Base-by-base conservation (phyloP, 2,888 invertebrate species). In the Yponomeuta cagnagella region DNA sequence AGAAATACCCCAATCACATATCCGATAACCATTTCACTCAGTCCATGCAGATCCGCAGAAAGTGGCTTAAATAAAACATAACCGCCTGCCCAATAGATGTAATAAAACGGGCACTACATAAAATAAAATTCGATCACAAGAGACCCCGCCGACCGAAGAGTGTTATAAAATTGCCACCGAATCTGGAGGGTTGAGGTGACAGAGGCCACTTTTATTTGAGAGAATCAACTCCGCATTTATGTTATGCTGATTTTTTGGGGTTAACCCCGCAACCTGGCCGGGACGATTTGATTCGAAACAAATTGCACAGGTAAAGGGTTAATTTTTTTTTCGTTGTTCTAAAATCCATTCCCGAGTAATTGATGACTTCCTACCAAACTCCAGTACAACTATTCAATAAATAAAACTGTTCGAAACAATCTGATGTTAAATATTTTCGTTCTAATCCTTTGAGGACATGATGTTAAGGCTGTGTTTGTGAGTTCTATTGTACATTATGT, bases 11-110 rank as follows among this genome's bases (percentile, higher is more conserved):
- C 69, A 69, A 58, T 69, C 69, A 69, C 69, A 63, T 69, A 30
- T 69, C 15, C 58, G 63, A 69, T 63, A 69, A 69, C 69, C 10
- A 37, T 63, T 69, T 37, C 37, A 63, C 30, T 63, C 31, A 64
- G 48, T 87, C 85, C 82, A 87, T 84, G 86, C 87, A 88, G 86
- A 89, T 89, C 86, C 84, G 80, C 76, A 74, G 76, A 79, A 79
- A 81, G 82, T 78, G 82, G 83, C 84, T 89, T 88, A 88, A 88
- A 89, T 90, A 89, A 89, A 87, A 87, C 84, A 89, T 89, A 89
- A 86, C 85, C 84, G 82, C 80, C 15, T 79, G 80, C 78, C 78
- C 81, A 82, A 81, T 82, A 75, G 82, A 78, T 78, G 77, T 77
- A 86, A 87, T 88, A 87, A 88, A 86, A 85, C 82, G 83, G 80